Base-by-base conservation (phyloP, 2,113 vertebrate genomes). In the Baryphthengus martii region DNA sequence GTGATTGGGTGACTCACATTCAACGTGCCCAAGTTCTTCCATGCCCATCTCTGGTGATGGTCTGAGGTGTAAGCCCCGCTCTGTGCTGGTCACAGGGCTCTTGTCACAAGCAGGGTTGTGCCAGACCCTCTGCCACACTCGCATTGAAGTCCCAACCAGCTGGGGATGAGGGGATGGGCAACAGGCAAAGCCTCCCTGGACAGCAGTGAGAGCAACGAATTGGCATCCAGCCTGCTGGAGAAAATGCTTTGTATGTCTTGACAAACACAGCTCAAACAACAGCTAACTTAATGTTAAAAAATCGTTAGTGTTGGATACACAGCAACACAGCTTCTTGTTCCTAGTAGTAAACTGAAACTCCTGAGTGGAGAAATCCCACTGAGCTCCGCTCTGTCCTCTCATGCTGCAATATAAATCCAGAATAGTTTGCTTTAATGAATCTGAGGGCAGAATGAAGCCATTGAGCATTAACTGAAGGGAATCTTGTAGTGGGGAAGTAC, bases 101-200 rank as follows among this genome's bases (percentile, higher is more conserved):
- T 5, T 25, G 61, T 40, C 55, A 31, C 42, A 3, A 3, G 39
- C 4, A 0, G 4, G 47, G 9, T 15, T 0, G 0, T 62, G 81
- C 24, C 70, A 67, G 29, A 33, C 17, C 44, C 3, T 1, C 56
- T 21, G 85, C 59, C 65, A 28, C 24, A 0, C 39, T 20, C 2
- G 4, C 1, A 2, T 2, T 31, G 17, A 28, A 52, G 14, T 1
- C 3, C 0, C 3, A 58, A 33, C n/a, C 10, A 2, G 44, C 39
- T 52, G 85, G 39, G 8, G n/a, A n/a, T 17, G 31, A 42, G 70
- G 49, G 26, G 80, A 23, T 1, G 53, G 78, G 20, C 67, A 76
- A 1, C 21, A 23, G 62, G 35, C n/a, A 53, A 23, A 66, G 9
- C 40, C 65, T 40, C 9, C 9, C 13, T 25, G 28, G 28, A 4